phyloP scores from a whole-genome alignment of 2,113 vertebrate species.

The Pachypanchax playfairii region DNA sequence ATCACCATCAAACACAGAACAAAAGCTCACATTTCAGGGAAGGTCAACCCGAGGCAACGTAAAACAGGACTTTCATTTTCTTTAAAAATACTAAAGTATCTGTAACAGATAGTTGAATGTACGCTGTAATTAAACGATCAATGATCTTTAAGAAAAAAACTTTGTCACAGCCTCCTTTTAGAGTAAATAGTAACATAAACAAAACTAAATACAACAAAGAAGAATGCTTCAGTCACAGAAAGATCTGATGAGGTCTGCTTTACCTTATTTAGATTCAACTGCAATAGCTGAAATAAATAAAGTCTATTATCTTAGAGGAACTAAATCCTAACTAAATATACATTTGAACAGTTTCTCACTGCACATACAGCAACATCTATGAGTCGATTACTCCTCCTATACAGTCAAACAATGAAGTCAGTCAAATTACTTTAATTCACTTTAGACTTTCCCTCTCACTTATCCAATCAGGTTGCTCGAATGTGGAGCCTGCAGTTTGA shows the following conservation, averaged over 20 bases:
- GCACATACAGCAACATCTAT: background rate
- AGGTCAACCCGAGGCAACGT: background rate
- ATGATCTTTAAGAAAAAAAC: background rate
- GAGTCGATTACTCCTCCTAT: background rate
- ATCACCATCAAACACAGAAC: too few species aligned
- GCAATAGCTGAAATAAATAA: constrained; percentile 1
- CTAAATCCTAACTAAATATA: background rate
- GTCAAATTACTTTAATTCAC: constrained; percentile 22
- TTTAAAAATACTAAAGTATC: background rate
- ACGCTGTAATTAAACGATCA: constrained; percentile 26
- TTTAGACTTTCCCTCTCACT: constrained; percentile 22
- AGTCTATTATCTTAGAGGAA: background rate
- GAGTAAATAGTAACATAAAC: constrained; percentile 11
- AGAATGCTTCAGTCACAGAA: background rate
- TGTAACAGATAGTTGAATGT: background rate
- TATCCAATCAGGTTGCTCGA: constrained; percentile 4
- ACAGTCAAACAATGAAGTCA: constrained; percentile 12
- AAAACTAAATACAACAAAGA: background rate
- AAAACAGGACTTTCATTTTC: background rate
- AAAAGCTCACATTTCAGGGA: too few species aligned
- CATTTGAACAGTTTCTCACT: background rate
- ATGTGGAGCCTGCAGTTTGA: constrained; percentile 13
- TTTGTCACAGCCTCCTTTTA: too few species aligned
- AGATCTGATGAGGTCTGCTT: too few species aligned
- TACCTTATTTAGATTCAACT: too few species aligned